These are phyloP conservation scores for Drosophila pseudotakahashii DNA, from an alignment of 2,888 invertebrate genomes.

Conservation along the genomic window DNA sequence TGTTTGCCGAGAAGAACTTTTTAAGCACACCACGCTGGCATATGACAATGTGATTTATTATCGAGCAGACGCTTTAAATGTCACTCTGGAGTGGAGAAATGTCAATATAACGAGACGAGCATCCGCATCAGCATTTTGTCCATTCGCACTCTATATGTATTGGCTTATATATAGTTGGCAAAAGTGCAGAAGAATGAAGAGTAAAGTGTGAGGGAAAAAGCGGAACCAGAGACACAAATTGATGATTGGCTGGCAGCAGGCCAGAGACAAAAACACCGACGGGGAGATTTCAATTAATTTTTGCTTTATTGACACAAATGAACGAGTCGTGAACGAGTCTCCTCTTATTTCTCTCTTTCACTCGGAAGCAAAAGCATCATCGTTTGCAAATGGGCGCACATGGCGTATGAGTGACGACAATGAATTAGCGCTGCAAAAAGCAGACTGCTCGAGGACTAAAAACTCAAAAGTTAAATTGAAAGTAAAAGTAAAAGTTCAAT, in stretches of 20 bases:
- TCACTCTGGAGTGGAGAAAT: slow-evolving; percentile 60
- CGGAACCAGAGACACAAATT: slow-evolving; percentile 60
- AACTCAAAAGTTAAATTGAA: slow-evolving; percentile 74
- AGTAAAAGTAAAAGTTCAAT: slow-evolving; percentile 79
- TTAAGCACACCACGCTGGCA: slow-evolving; percentile 45
- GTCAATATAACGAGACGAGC: slow-evolving; percentile 59
- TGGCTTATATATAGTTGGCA: slow-evolving; percentile 3
- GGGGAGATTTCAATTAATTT: slow-evolving; percentile 76
- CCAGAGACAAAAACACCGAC: slow-evolving; percentile 29
- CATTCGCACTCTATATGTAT: slow-evolving; percentile 14
- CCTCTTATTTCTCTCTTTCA: slow-evolving; percentile 12
- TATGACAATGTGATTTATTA: slow-evolving; percentile 74
- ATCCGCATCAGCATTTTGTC: slow-evolving; percentile 61
- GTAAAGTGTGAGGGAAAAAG: neutral
- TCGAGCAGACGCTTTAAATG: slow-evolving; percentile 73
- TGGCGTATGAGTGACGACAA: slow-evolving; percentile 68
- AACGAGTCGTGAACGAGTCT: too few relatives aligned
- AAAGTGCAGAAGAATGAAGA: slow-evolving; percentile 37
- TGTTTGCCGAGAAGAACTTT: slow-evolving; percentile 46
- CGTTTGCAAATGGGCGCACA: slow-evolving; percentile 38
- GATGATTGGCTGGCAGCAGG: slow-evolving; percentile 63
- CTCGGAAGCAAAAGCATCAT: neutral
- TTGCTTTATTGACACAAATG: slow-evolving; percentile 62
- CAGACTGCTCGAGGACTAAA: slow-evolving; percentile 38
- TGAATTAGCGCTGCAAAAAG: slow-evolving; percentile 61